Base-by-base conservation (phyloP, 2,888 invertebrate species). In the Cheilosia urbana region DNA sequence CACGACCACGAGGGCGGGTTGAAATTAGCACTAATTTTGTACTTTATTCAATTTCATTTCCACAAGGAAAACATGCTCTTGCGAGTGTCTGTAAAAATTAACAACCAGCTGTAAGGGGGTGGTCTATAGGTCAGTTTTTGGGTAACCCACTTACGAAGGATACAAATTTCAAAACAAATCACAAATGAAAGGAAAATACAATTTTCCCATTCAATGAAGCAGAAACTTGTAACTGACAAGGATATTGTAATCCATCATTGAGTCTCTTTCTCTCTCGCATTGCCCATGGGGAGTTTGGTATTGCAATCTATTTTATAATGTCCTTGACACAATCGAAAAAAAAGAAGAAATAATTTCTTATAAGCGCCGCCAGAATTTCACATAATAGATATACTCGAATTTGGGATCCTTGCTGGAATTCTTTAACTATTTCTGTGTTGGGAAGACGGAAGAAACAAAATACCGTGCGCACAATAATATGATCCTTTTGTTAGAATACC, bases 401-500 rank as follows among this genome's bases (percentile, higher is more conserved):
- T 21, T 19, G 45, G 53, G 37, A 58, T 78, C 63, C 40, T 57
- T 49, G 53, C 3, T 24, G 27, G 47, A 63, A 49, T 72, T 72
- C n/a, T n/a, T 57, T 9, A 34, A 19, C 51, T 37, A 60, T 57
- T 51, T 51, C 5, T 15, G 51, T 27, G 15, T 24, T 60, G 27
- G 5, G 17, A 15, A 42, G 45, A 19, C 17, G 27, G 13, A 45
- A 57, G 4, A 30, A n/a, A 19, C 68, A 63, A 15, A 15, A 62
- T 17, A n/a, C 40, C 51, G 51, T 51, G 30, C 34, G 49, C 21
- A 19, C 27, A 51, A 42, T 15, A 47, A 47, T 40, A 19, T 37
- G 65, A 40, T 47, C 53, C 47, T 40, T 63, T 68, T 65, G 51
- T 42, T 58, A 51, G 71, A 76, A 76, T 62, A 91, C 91, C 91